A percentile compares a stretch with the other conserved stretches of the same genome.
phyloP scores from a whole-genome alignment of 2,113 vertebrate genomes.

The Halcyon malimbica region DNA sequence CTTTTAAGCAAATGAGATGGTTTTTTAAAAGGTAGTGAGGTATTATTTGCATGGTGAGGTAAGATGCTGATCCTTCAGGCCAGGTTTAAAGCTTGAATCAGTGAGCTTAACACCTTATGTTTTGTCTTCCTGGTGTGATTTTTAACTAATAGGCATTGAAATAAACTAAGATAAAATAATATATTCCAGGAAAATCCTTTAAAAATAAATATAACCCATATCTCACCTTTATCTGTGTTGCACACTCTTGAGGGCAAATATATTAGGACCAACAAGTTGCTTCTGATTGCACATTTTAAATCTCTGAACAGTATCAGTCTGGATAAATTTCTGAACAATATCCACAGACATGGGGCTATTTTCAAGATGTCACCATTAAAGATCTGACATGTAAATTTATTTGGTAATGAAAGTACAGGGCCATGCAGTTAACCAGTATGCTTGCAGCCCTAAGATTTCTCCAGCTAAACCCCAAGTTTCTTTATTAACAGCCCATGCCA shows the following conservation, averaged over 20 bases:
- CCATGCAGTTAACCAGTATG: background rate
- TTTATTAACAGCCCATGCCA: fast-evolving
- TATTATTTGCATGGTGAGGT: background rate
- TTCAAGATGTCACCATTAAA: background rate
- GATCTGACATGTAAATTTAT: background rate
- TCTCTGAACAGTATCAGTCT: background rate
- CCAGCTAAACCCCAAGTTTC: background rate
- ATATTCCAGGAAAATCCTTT: background rate
- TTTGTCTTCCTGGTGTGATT: background rate
- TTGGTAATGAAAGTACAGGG: background rate
- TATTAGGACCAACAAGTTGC: background rate
- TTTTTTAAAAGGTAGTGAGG: background rate
- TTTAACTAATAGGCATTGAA: background rate
- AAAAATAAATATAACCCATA: background rate
- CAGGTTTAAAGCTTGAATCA: background rate
- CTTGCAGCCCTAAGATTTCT: background rate
- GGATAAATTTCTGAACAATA: background rate
- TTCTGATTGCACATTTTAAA: background rate
- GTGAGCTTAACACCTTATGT: background rate
- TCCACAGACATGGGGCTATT: background rate
- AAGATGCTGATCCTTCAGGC: background rate
- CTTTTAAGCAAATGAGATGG: background rate
- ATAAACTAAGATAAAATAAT: background rate
- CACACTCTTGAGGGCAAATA: background rate
- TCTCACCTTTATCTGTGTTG: background rate